Base-by-base conservation (phyloP, 2,797 vertebrate species). In the Gymnodraco acuticeps region DNA sequence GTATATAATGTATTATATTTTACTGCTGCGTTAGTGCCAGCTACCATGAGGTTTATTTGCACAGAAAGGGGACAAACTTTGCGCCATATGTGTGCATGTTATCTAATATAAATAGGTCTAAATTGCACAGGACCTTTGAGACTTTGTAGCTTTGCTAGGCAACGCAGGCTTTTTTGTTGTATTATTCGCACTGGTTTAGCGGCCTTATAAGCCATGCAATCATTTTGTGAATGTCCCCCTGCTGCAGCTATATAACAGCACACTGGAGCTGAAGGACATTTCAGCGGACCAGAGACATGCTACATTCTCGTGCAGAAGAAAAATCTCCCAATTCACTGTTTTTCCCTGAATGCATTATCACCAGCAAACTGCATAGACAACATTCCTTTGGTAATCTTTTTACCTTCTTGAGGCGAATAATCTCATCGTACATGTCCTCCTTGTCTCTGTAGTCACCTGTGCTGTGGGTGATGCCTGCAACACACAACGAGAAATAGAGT, bases 401-500 rank as follows among this genome's bases (percentile, higher is more conserved):
- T 87, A 98, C 98, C 97, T 98, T 98, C 84, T 98, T 99, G 56
- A 99, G 86, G 68, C 95, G 96, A 27, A 98, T 94, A 58, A 99
- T 98, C 91, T 99, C 97, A 51, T 97, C 95, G 16, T 98, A 97
- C 97, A 99, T 98, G 75, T 97, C 96, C 84, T 99, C 97, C 64
- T 96, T 98, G 59, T 97, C 97, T 88, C 95, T 95, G 91, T 92
- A 95, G 87, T 96, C 90, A 0, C 92, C 91, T 19, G 93, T 88
- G 62, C 94, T 90, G 20, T 94, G 91, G 62, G 93, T 64, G 33
- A 95, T 95, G 70, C 97, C 97, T 98, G 83, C 19, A 80, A 78
- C 60, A 60, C 33, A 69, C 0, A 10, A 4, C 4, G 17, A 72
- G 1, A 55, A 45, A 64, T 3, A 2, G 13, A 58, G 46, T 45